Base-by-base conservation (phyloP, 2,797 vertebrate genomes). In the Pipistrellus kuhlii region DNA sequence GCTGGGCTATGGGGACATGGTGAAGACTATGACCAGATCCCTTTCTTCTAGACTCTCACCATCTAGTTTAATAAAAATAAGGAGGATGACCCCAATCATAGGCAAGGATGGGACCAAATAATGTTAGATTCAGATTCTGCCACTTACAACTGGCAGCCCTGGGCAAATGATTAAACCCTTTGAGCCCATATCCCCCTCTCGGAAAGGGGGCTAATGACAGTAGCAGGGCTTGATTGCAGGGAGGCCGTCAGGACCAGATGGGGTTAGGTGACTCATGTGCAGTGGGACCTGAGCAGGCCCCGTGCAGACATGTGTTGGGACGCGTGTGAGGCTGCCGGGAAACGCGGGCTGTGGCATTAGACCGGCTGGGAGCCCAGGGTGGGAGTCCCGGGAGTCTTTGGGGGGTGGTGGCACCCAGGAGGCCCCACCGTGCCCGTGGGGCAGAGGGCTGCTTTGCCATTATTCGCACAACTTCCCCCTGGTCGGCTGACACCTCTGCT, bases 221-320 rank as follows among this genome's bases (percentile, higher is more conserved):
- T 20, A 6, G 15, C 72, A 18, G 27, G 8, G 18, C 78, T 38
- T 18, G 23, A 51, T 46, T 2, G 4, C 38, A 25, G 69, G 27
- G 15, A 3, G 5, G 20, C 9, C 27, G 18, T 62, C 35, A 4
- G 38, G 25, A 23, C 35, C 23, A 8, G 44, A 71, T 8, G 25
- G 64, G 59, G 69, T 23, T 3, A 35, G 57, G 21, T 27, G 3
- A 41, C 0, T 0, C 4, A 3, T 0, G n/a, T 8, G 32, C 23
- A n/a, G n/a, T 7, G 23, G 55, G 66, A 27, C 57, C 20, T 20
- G 0, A 17, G 59, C 21, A 25, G 69, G n/a, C 55, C n/a, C 51
- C 25, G 27, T 12, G 6, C 3, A 17, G 38, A 44, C 21, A 0
- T 0, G 41, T 0, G n/a, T 6, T 14, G 51, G 0, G 27, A 2